These are phyloP conservation scores for Gryon sp. DNA, from an alignment of 1,140 invertebrate species.

Conservation along the genomic window DNA sequence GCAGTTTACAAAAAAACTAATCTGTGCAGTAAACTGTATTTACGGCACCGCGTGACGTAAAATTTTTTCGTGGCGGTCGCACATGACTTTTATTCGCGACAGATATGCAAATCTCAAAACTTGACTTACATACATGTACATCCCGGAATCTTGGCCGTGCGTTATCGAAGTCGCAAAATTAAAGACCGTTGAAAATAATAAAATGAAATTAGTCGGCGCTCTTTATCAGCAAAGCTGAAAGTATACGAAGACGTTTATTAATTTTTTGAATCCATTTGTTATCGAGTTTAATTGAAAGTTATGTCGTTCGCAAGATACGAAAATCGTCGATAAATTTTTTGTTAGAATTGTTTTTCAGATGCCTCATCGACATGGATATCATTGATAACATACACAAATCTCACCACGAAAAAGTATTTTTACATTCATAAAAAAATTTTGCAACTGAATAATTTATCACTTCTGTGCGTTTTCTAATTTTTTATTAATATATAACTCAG, in stretches of 20 bases:
- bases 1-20: too few species aligned
- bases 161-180: constrained; percentile 41
- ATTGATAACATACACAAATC: too few species aligned
- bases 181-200: constrained; percentile 39
- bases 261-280: constrained; percentile 34
- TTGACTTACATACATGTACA: constrained; percentile 3
- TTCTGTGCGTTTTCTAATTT: too few species aligned
- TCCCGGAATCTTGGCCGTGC: background rate
- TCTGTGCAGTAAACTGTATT: too few species aligned
- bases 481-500: too few species aligned
- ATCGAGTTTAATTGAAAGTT: constrained; percentile 51
- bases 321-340: background rate
- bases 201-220: constrained; percentile 35
- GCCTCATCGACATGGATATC: too few species aligned
- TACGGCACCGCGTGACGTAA: too few species aligned
- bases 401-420: too few species aligned
- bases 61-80: constrained; percentile 3
- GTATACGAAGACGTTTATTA: constrained; percentile 29
- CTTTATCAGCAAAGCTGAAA: constrained; percentile 32
- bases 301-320: constrained; percentile 12
- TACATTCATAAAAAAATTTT: too few species aligned
- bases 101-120: constrained; percentile 26
- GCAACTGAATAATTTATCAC: too few species aligned
- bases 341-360: too few species aligned
- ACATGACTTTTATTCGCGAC: background rate